Evolutionary conservation across 2,113 vertebrate species (phyloP).

Genomic region (Sceloporus undulatus): DNA sequence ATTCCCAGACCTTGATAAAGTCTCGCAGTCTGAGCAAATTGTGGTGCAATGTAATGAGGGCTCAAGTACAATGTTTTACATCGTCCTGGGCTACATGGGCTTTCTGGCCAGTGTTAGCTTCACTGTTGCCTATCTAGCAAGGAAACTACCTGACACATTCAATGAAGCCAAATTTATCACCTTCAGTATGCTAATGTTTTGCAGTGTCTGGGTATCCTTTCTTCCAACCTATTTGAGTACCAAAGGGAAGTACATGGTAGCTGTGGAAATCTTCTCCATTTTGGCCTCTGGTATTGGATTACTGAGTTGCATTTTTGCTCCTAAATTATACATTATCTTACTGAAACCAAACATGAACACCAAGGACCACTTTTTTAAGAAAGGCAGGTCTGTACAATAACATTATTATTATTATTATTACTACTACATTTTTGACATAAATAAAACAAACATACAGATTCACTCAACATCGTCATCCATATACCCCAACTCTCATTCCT

Average conservation of each 20-base stretch:
- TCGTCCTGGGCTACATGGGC: slow-evolving; percentile 14
- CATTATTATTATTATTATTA: too few species aligned
- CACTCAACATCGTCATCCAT: too few species aligned
- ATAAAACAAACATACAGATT: too few species aligned
- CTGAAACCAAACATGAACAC: not conserved
- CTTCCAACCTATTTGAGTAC: slow-evolving; percentile 5
- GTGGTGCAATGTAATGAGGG: slow-evolving; percentile 12
- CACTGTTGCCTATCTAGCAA: not conserved
- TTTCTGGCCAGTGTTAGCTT: slow-evolving; percentile 1
- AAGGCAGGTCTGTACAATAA: not conserved
- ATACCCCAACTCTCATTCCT: too few species aligned
- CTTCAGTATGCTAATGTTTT: too few species aligned
- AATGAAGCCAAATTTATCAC: not conserved
- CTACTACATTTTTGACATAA: too few species aligned
- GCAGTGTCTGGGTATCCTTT: too few species aligned
- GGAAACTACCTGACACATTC: slow-evolving; percentile 7
- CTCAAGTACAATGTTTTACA: slow-evolving; percentile 5
- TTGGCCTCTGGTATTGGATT: slow-evolving; percentile 19
- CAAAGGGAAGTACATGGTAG: slow-evolving; percentile 21
- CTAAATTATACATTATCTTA: slow-evolving; percentile 24
- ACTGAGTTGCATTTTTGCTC: slow-evolving; percentile 15
- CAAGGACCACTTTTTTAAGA: not conserved
- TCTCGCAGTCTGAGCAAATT: not conserved
- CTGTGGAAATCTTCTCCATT: slow-evolving; percentile 29
- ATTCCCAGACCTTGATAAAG: slow-evolving; percentile 13